These are phyloP conservation scores for Limonius californicus DNA, from an alignment of 1,140 invertebrate genomes.

Conservation along the genomic window DNA sequence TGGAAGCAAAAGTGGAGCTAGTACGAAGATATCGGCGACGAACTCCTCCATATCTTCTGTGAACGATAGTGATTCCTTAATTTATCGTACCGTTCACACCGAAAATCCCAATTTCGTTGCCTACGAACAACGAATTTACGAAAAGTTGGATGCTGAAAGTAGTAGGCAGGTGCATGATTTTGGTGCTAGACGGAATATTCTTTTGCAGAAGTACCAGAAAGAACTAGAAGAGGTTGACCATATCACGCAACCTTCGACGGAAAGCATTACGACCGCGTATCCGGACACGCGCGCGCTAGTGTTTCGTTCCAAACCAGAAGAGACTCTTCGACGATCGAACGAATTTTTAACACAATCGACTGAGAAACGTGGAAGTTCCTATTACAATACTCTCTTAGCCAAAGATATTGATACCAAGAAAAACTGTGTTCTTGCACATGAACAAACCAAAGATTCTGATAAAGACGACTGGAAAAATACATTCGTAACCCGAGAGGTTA, in stretches of 20 bases:
- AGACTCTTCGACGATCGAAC: background rate
- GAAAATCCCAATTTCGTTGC: too few relatives aligned
- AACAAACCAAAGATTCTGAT: slow-evolving; percentile 2
- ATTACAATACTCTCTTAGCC: slow-evolving; percentile 2
- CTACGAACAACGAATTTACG: too few relatives aligned
- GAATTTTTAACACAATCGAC: slow-evolving; percentile 8
- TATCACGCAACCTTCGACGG: too few relatives aligned
- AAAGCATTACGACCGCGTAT: too few relatives aligned
- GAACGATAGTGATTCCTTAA: too few relatives aligned
- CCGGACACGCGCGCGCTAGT: background rate
- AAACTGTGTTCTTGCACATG: background rate
- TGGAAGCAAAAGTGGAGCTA: background rate
- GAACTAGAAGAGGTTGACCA: too few relatives aligned
- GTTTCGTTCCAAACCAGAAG: background rate
- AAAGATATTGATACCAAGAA: slow-evolving; percentile 1
- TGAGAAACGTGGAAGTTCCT: slow-evolving; percentile 10
- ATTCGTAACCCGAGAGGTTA: slow-evolving; percentile 13
- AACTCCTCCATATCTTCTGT: too few relatives aligned
- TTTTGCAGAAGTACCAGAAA: too few relatives aligned
- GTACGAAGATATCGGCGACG: background rate
- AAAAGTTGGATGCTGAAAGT: too few relatives aligned
- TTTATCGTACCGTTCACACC: too few relatives aligned
- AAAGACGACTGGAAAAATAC: background rate
- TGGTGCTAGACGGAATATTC: too few relatives aligned
- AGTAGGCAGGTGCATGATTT: too few relatives aligned